Evolutionary conservation across 2,888 invertebrate genomes (phyloP).

Genomic region (Apamea crenata): DNA sequence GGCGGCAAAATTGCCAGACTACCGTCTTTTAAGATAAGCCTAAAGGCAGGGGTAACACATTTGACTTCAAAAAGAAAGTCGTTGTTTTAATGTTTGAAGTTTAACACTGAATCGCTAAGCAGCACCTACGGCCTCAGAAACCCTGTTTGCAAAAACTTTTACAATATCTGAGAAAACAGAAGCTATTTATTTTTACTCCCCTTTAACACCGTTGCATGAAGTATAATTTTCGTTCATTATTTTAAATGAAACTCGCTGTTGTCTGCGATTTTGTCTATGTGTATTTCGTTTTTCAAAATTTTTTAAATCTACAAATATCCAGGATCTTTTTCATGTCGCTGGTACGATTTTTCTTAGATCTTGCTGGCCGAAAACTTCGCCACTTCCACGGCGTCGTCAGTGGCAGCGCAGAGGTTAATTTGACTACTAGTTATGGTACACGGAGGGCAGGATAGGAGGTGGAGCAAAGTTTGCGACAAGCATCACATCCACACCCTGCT

Average conservation of each 20-base stretch:
- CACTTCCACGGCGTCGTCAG: too few relatives aligned
- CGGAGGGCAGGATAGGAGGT: background rate
- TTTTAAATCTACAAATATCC: background rate
- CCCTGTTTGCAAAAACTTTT: slow-evolving; percentile 56
- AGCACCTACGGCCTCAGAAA: slow-evolving; percentile 38
- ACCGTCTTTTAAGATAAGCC: slow-evolving; percentile 22
- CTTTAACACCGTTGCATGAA: slow-evolving; percentile 30
- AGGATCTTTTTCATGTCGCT: background rate
- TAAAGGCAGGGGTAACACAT: slow-evolving; percentile 13
- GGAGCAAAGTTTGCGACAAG: background rate
- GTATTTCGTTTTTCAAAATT: background rate
- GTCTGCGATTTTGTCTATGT: rapidly evolving
- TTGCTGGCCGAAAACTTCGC: too few relatives aligned
- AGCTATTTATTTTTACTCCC: slow-evolving; percentile 52
- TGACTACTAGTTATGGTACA: background rate
- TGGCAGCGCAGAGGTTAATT: too few relatives aligned
- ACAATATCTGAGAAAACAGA: slow-evolving; percentile 55
- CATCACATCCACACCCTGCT: too few relatives aligned
- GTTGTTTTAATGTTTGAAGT: slow-evolving; percentile 57
- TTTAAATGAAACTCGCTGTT: background rate
- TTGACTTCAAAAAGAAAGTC: slow-evolving; percentile 36
- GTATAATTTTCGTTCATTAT: slow-evolving; percentile 44
- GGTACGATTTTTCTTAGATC: background rate
- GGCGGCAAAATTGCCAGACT: background rate
- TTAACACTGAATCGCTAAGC: slow-evolving; percentile 50